A percentile compares a stretch with the other conserved stretches of the same genome.
These are phyloP conservation scores for Orientallactaga bullata DNA, from an alignment of 2,113 vertebrate genomes.

Conservation along the genomic window DNA sequence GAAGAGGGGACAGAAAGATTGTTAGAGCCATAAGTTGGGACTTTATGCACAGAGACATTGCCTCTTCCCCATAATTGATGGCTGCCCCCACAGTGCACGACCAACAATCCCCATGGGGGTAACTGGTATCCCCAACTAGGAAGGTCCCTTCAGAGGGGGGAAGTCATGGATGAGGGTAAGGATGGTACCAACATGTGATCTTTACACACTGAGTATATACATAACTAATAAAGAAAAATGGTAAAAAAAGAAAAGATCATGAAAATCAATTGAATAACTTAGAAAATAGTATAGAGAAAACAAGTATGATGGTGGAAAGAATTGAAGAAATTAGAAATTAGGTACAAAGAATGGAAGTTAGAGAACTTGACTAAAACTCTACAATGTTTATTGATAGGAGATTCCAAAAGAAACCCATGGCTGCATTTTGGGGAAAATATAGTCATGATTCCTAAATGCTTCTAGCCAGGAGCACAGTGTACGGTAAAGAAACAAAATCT, in stretches of 20 bases:
- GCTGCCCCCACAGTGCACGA: too few species aligned
- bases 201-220: too few species aligned
- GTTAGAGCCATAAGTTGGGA: too few species aligned
- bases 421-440: not conserved
- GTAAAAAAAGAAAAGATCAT: not conserved
- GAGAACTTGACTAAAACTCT: not conserved
- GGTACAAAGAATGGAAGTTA: not conserved
- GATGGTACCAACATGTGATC: too few species aligned
- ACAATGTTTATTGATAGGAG: not conserved
- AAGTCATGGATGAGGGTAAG: too few species aligned
- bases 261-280: not conserved
- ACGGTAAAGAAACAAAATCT: not conserved
- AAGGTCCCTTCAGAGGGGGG: too few species aligned
- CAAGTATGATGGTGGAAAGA: accelerated
- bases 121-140: too few species aligned
- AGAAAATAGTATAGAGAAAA: not conserved
- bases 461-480: not conserved
- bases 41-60: too few species aligned
- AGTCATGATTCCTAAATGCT: not conserved
- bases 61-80: too few species aligned
- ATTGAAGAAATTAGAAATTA: not conserved
- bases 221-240: too few species aligned
- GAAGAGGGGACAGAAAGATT: too few species aligned
- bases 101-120: too few species aligned
- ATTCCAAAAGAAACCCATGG: not conserved